Evolutionary conservation across 2,113 vertebrate genomes (phyloP).

Genomic region (Gopherus flavomarginatus): DNA sequence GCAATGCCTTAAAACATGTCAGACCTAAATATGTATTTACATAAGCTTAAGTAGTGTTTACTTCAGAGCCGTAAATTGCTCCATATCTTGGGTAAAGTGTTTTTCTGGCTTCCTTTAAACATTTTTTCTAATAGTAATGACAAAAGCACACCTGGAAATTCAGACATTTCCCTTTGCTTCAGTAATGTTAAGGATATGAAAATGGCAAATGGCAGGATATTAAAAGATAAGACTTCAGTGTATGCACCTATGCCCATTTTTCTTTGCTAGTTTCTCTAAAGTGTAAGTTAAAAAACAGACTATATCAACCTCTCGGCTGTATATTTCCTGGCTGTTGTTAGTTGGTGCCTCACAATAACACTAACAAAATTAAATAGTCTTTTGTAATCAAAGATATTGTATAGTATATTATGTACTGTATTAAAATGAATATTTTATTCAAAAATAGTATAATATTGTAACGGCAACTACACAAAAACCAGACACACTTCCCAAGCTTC

Average conservation of each 20-base stretch:
- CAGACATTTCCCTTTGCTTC: neutral
- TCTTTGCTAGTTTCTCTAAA: constrained; percentile 18
- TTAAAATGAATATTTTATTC: neutral
- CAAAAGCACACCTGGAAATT: neutral
- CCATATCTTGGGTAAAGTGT: neutral
- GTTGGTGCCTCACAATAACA: neutral
- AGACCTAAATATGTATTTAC: constrained; percentile 15
- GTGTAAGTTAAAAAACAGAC: neutral
- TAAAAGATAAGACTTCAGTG: neutral
- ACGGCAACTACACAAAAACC: neutral
- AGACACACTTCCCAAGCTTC: neutral
- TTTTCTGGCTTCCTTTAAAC: neutral
- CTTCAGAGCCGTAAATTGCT: neutral
- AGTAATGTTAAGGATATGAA: constrained; percentile 4
- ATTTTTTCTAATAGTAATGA: neutral
- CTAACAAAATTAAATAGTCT: neutral
- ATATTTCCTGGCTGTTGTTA: constrained; percentile 1
- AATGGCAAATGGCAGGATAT: neutral
- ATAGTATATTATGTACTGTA: neutral
- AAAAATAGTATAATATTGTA: fast-evolving
- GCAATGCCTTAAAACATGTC: neutral
- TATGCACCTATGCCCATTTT: neutral
- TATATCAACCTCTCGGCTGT: neutral
- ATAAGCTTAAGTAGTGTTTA: neutral
- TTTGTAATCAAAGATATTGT: constrained; percentile 18